Percentiles rank a stretch among this genome's conserved stretches.
Conservation (phyloP, 1,140 invertebrate genomes). For the Uloborus diversus region DNA sequence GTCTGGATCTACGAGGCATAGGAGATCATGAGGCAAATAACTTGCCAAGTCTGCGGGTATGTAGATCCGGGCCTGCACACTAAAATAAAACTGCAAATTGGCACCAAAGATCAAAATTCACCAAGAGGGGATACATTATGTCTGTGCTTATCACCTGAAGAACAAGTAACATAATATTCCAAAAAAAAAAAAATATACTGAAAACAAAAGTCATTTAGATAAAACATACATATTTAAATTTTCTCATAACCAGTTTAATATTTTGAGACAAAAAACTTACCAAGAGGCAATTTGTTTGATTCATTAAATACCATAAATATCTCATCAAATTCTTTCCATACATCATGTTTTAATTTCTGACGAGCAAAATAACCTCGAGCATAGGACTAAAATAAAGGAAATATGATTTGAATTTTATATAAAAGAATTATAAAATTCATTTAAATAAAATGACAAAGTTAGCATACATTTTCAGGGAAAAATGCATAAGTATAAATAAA, state of each 20-base stretch:
- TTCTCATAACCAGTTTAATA: no score
- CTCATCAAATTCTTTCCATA: conserved; percentile 59
- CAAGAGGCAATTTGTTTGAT: conserved; percentile 69
- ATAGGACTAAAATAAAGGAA: conserved; percentile 58
- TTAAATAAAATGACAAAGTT: neutral
- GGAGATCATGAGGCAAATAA: no score
- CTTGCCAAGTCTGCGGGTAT: no score
- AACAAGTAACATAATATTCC: no score
- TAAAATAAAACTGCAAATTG: no score
- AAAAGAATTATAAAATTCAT: conserved; percentile 61
- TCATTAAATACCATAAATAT: conserved; percentile 57
- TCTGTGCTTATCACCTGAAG: no score
- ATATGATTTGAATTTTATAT: conserved; percentile 20
- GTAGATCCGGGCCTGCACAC: no score
- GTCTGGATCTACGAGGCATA: no score
- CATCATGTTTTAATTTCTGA: conserved; percentile 58
- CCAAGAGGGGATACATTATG: no score
- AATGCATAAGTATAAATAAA: neutral
- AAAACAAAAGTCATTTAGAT: neutral
- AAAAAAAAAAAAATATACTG: neutral
- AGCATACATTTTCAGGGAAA: neutral
- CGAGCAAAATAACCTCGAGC: conserved; percentile 61
- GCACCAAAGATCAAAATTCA: no score
- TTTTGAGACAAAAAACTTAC: neutral
- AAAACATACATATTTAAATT: no score